Evolutionary conservation across 2,888 invertebrate genomes (phyloP).

Genomic region (Leptopilina myrica): DNA sequence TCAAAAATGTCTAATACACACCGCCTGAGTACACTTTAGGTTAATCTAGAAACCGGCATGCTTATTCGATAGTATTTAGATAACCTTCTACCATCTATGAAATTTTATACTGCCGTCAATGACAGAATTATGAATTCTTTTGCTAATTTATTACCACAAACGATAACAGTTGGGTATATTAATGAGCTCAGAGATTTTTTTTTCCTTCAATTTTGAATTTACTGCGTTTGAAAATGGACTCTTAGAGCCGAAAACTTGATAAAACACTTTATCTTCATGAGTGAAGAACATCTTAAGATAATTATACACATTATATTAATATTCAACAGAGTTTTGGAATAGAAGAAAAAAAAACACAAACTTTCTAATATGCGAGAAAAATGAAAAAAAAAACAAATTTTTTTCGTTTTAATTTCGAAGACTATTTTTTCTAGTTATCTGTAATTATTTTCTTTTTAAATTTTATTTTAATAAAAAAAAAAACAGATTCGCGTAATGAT

Average conservation of each 20-base stretch:
- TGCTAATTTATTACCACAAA: conserved; percentile 11
- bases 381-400: no score
- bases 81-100: conserved; percentile 31
- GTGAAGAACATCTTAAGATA: neutral
- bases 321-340: neutral
- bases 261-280: conserved; percentile 10
- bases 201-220: neutral
- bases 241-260: conserved; percentile 12
- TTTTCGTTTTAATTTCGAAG: no score
- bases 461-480: no score
- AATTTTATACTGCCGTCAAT: conserved; percentile 14
- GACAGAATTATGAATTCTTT: conserved; percentile 12
- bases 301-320: neutral
- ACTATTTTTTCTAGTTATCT: neutral
- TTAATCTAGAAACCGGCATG: conserved; percentile 13
- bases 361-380: neutral
- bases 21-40: neutral
- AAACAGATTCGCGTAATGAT: conserved; percentile 21
- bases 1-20: neutral
- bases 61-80: conserved; percentile 15
- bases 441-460: neutral
- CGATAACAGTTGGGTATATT: conserved; percentile 22
- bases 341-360: neutral
- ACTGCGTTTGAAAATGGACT: neutral
- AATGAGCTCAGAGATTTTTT: conserved; percentile 5